phyloP scores from a whole-genome alignment of 2,113 vertebrate species.

The Trematocara stigmaticum region DNA sequence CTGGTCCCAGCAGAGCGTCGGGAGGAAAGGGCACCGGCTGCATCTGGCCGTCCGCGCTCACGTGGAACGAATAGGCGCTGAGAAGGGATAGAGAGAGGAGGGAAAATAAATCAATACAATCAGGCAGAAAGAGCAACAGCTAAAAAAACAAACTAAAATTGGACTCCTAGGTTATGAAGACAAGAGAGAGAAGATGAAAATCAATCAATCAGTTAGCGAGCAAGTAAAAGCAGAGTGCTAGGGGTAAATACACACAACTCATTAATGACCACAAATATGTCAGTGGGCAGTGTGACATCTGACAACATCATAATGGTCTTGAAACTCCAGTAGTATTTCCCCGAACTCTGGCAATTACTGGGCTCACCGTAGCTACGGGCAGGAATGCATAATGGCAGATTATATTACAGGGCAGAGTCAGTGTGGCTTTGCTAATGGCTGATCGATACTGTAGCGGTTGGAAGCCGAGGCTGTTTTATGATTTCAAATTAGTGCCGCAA shows the following conservation, averaged over 20 bases:
- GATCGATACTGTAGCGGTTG: constrained; percentile 53
- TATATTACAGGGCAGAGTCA: constrained; percentile 32
- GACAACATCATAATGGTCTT: background rate
- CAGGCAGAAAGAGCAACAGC: background rate
- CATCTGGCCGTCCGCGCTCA: constrained; percentile 76
- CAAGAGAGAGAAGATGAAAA: background rate
- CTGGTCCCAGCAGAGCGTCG: constrained; percentile 78
- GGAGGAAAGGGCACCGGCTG: constrained; percentile 76
- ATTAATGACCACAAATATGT: background rate
- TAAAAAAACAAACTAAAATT: background rate
- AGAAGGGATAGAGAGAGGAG: background rate
- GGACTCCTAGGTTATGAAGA: background rate
- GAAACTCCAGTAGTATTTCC: background rate
- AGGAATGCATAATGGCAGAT: constrained; percentile 24
- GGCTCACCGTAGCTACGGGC: constrained; percentile 1
- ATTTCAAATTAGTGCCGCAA: constrained; percentile 43
- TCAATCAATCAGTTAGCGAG: background rate
- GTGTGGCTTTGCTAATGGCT: constrained; percentile 48
- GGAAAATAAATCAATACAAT: background rate
- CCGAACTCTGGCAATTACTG: constrained; percentile 23
- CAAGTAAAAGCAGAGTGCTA: background rate
- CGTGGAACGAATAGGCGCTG: constrained; percentile 75
- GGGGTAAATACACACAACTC: background rate
- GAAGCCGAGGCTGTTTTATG: constrained; percentile 30
- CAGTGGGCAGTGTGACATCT: background rate